A percentile compares a stretch with the other conserved stretches of the same genome.
phyloP scores from a whole-genome alignment of 30 jellyfish, hydroid and myxozoan genomes.

The Turritopsis rubra region DNA sequence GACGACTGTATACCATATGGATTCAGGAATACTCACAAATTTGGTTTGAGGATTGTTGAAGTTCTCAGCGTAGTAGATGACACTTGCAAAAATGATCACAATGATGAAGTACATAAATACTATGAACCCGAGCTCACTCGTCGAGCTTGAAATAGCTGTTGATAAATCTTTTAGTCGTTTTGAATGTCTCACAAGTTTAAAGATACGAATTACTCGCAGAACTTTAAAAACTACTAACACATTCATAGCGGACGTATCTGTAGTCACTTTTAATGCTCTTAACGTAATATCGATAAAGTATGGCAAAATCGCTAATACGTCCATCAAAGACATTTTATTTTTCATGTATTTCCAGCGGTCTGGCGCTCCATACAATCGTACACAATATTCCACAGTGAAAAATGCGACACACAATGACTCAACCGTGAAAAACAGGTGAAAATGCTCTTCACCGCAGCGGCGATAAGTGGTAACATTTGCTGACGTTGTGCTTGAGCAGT shows the following conservation, averaged over 20 bases:
- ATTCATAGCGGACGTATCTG: slow-evolving; percentile 55
- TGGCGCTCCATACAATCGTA: slow-evolving; percentile 86
- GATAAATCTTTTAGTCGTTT: slow-evolving; percentile 74
- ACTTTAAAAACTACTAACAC: slow-evolving; percentile 71
- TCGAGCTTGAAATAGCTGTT: slow-evolving; percentile 71
- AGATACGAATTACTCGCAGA: slow-evolving; percentile 65
- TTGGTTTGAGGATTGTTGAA: slow-evolving; percentile 33
- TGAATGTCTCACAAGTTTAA: slow-evolving; percentile 93
- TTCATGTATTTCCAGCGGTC: slow-evolving; percentile 57
- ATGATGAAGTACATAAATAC: slow-evolving; percentile 81
- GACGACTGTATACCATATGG: slow-evolving; percentile 97
- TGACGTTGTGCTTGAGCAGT: slow-evolving; percentile 5
- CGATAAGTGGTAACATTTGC: not conserved
- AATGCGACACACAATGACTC: slow-evolving; percentile 84
- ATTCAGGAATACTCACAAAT: slow-evolving; percentile 81
- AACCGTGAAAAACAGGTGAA: slow-evolving; percentile 52
- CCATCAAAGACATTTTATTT: slow-evolving; percentile 66
- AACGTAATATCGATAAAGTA: slow-evolving; percentile 54
- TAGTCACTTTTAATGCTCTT: slow-evolving; percentile 19
- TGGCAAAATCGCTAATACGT: slow-evolving; percentile 87
- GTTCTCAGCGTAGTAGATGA: slow-evolving; percentile 74
- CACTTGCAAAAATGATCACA: slow-evolving; percentile 84
- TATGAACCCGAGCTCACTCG: slow-evolving; percentile 88
- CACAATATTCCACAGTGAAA: slow-evolving; percentile 61
- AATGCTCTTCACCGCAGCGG: slow-evolving; percentile 74